Evolutionary conservation across 1,140 invertebrate genomes (phyloP).

Genomic region (Lycorma delicatula): DNA sequence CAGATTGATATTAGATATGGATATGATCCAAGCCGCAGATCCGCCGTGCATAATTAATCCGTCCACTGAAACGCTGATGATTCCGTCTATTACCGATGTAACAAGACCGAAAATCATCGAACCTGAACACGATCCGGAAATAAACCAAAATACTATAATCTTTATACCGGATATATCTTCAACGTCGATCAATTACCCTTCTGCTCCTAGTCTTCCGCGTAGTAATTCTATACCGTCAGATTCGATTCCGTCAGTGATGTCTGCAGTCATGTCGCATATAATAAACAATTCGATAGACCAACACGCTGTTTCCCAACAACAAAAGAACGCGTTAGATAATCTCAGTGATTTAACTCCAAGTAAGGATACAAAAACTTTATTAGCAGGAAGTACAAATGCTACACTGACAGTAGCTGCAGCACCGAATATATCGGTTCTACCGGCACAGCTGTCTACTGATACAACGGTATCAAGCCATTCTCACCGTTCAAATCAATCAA

Average conservation of each 20-base stretch:
- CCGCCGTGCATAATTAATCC: neutral
- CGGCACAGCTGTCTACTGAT: too few species aligned
- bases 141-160: neutral
- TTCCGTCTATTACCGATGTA: neutral
- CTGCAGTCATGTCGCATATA: neutral
- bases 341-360: too few species aligned
- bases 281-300: neutral
- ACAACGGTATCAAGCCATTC: too few species aligned
- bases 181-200: neutral
- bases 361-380: too few species aligned
- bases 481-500: too few species aligned
- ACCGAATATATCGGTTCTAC: too few species aligned
- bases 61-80: neutral
- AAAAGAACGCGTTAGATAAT: too few species aligned
- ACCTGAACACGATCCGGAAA: neutral
- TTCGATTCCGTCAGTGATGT: too few species aligned
- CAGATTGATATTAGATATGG: conserved; percentile 31
- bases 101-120: neutral
- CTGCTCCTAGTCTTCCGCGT: neutral
- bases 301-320: neutral
- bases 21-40: neutral
- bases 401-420: too few species aligned
- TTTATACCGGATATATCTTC: neutral
- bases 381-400: too few species aligned
- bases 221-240: neutral